These are phyloP conservation scores for Melikaiella ostensackeni DNA, from an alignment of 2,888 invertebrate genomes.

Conservation along the genomic window DNA sequence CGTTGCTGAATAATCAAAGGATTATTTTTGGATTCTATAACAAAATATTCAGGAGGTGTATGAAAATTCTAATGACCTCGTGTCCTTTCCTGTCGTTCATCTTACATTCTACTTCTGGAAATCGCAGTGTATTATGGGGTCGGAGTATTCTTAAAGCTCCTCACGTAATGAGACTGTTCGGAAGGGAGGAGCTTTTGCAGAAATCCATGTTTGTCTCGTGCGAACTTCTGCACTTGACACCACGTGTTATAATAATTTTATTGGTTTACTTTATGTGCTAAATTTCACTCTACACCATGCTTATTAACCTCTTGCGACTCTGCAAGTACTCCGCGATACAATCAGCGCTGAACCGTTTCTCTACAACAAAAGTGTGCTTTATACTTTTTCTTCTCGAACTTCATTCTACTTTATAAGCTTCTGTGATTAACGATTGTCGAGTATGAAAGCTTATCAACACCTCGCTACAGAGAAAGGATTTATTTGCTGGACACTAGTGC, in stretches of 20 bases:
- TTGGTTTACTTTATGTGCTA: slow-evolving; percentile 56
- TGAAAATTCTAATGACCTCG: slow-evolving; percentile 64
- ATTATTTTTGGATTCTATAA: no score
- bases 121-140: slow-evolving; percentile 65
- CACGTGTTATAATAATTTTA: slow-evolving; percentile 65
- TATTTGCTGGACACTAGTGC: slow-evolving; percentile 15
- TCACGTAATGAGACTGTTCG: slow-evolving; percentile 69
- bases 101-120: slow-evolving; percentile 56
- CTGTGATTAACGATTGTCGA: slow-evolving; percentile 36
- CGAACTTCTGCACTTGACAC: slow-evolving; percentile 60
- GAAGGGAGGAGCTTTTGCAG: slow-evolving; percentile 56
- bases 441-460: slow-evolving; percentile 37
- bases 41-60: slow-evolving; percentile 18
- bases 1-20: no score
- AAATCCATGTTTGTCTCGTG: slow-evolving; percentile 41
- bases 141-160: slow-evolving; percentile 67
- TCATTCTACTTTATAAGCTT: slow-evolving; percentile 30
- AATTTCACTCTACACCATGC: slow-evolving; percentile 16
- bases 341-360: not conserved
- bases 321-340: not conserved
- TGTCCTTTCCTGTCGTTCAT: slow-evolving; percentile 56
- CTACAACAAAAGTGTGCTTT: slow-evolving; percentile 14
- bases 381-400: slow-evolving; percentile 22
- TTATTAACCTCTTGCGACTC: slow-evolving; percentile 1
- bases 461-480: slow-evolving; percentile 20